Conservation (phyloP, 2,797 vertebrate species). For the Dromococcyx pavoninus region DNA sequence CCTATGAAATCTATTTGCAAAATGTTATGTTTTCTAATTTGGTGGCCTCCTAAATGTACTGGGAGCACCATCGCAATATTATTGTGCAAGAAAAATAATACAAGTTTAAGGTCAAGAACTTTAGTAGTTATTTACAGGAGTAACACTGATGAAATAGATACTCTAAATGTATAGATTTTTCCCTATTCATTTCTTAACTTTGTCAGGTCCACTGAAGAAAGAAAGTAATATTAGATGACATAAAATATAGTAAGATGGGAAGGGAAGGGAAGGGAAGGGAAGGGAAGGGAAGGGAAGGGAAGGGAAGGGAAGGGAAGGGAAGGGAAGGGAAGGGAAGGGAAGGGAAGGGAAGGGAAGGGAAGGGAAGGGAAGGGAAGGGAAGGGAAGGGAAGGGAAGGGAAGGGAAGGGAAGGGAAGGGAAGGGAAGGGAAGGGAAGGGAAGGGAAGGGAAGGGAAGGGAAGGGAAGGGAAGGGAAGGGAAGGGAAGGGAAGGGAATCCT, state of each 20-base stretch:
- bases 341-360: too few species aligned
- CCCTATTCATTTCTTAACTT: neutral
- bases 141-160: neutral
- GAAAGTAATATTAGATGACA: neutral
- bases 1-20: neutral
- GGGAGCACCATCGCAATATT: accelerated
- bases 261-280: too few species aligned
- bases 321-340: too few species aligned
- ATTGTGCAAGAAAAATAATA: neutral
- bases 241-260: neutral
- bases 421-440: too few species aligned
- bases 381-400: too few species aligned
- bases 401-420: too few species aligned
- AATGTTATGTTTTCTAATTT: neutral
- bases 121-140: neutral
- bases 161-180: slow-evolving; percentile 25
- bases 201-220: neutral
- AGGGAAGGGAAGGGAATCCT: too few species aligned
- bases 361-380: too few species aligned
- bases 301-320: too few species aligned
- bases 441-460: too few species aligned
- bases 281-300: too few species aligned
- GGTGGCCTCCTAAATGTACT: neutral
- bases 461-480: too few species aligned
- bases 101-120: neutral